phyloP scores from a whole-genome alignment of 2,888 invertebrate genomes.

The Melinaea menophilus region DNA sequence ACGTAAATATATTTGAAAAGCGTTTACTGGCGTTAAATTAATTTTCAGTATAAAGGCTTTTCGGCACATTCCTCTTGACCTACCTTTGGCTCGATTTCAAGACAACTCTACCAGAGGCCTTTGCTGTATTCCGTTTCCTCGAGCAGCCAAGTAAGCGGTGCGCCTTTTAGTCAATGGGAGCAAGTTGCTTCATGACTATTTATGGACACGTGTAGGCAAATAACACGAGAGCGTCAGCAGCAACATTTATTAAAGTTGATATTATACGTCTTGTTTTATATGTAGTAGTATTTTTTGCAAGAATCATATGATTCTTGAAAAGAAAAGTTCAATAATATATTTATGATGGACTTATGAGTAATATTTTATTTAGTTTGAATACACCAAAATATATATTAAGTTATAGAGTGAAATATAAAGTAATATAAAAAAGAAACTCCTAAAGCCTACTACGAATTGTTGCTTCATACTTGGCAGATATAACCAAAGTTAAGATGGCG shows the following conservation, averaged over 20 bases:
- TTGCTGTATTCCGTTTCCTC: conserved; percentile 27
- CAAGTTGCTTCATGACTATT: conserved; percentile 25
- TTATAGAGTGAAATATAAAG: background rate
- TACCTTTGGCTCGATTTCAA: conserved; percentile 24
- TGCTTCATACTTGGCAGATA: conserved; percentile 51
- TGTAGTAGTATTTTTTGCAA: too few species aligned
- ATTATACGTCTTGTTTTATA: too few species aligned
- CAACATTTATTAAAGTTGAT: background rate
- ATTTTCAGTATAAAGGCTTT: background rate
- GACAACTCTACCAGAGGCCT: conserved; percentile 20
- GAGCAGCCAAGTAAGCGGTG: conserved; percentile 18
- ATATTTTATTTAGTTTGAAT: too few species aligned
- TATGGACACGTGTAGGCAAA: conserved; percentile 23
- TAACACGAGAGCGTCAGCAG: background rate
- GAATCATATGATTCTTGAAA: too few species aligned
- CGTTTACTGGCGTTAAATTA: background rate
- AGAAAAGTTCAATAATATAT: too few species aligned
- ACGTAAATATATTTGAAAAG: background rate
- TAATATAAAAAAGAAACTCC: background rate
- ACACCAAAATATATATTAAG: too few species aligned
- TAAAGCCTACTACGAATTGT: conserved; percentile 15
- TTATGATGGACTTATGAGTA: too few species aligned
- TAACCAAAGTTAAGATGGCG: conserved; percentile 52
- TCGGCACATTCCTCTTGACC: conserved; percentile 25
- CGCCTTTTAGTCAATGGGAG: conserved; percentile 26